phyloP scores from a whole-genome alignment of 2,113 vertebrate species.

The Scalopus aquaticus region DNA sequence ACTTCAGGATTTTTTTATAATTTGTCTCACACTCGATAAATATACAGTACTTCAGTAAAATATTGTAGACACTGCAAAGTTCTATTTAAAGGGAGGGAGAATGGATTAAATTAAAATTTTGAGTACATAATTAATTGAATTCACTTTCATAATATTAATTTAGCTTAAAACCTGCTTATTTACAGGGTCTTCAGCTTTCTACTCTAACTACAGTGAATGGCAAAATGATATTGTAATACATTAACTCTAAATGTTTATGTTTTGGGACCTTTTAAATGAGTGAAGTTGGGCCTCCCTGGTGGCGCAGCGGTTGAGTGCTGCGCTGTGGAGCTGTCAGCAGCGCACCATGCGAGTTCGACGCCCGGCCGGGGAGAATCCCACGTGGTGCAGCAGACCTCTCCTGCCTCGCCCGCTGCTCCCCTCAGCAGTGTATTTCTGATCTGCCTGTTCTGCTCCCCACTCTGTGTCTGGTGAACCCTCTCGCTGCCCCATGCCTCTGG shows the following conservation, averaged over 20 bases:
- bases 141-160: background rate
- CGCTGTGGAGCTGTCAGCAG: too few species aligned
- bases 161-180: background rate
- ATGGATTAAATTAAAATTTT: background rate
- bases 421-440: too few species aligned
- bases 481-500: too few species aligned
- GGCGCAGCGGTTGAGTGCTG: too few species aligned
- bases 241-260: background rate
- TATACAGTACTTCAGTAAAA: background rate
- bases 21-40: background rate
- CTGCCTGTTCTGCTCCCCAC: too few species aligned
- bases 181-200: background rate
- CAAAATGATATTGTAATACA: background rate
- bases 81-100: background rate
- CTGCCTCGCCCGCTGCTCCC: too few species aligned
- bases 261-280: background rate
- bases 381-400: too few species aligned
- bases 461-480: too few species aligned
- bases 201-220: background rate
- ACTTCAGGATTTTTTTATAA: background rate
- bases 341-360: too few species aligned
- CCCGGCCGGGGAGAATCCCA: too few species aligned
- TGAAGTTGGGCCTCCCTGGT: too few species aligned
- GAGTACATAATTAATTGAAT: background rate
- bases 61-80: background rate